Base-by-base conservation (phyloP, 2,888 invertebrate species). In the Neoitamus cyanurus region DNA sequence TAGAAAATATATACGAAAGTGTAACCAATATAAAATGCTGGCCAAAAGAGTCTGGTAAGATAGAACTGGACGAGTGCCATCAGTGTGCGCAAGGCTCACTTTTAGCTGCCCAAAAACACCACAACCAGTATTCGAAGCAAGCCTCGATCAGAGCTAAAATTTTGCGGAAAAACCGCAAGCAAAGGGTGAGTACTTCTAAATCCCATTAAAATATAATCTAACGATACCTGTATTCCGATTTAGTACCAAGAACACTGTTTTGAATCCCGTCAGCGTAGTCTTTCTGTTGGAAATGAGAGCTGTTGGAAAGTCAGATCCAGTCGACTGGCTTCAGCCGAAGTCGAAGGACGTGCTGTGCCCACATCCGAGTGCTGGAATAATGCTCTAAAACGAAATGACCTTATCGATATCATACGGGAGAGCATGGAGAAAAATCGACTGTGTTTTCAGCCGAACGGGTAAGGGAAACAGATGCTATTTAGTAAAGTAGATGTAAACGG, bases 381-480 rank as follows among this genome's bases (percentile, higher is more conserved):
- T 87, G 95, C 95, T 87, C 91, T 96, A 88, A 96, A 96, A 90
- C 93, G 96, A 88, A 95, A 96, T 88, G 96, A 97, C 92, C 92
- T 97, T 87, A 94, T 96, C 87, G 96, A 97, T 92, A 95, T 97
- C 89, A 96, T 97, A 89, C 95, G 97, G 91, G 96, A 96, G 87
- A 97, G 97, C 92, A 97, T 97, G 96, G 97, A 97, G 91, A 96
- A 96, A 92, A 96, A 96, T 92, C 96, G 96, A 91, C 92, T 96
- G 93, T 95, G 95, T 94, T 95, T 96, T 94, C 95, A 96, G 93
- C 93, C 95, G 90, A 93, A 94, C 90, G 95, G 95, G 96, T 96
- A 91, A 90, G 92, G 90, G 86, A 34, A 84, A 46, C 28, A 77
- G 34, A 34, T 48, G 84, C 28, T 77, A 84, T 13, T 5, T 34